Evolutionary conservation across 2,888 invertebrate species (phyloP), one percentile per base, ranked within the genome.

Genomic region (Drosophila longiperda): DNA sequence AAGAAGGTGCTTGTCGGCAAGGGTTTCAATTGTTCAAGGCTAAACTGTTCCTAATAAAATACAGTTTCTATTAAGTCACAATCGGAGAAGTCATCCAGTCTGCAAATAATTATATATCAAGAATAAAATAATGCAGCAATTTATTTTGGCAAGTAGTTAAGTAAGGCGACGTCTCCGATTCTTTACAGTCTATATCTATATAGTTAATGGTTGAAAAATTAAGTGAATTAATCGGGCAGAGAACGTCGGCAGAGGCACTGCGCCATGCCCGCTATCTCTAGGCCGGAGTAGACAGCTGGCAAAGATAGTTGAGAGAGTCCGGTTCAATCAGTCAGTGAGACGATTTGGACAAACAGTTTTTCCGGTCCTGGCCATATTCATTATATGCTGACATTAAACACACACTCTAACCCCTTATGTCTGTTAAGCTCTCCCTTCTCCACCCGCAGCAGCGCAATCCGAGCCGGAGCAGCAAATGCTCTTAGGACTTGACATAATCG

Each of bases 401-500:
- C 64, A 66, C 73, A 76, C 80, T 76, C 50, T 8, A 11, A 15
- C 38, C 48, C 23, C 42, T 20, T 9, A n/a, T n/a, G 40, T 12
- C 26, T 15, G 26, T 6, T 12, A 1, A 2, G 33, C 9, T 1
- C 12, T 20, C 32, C 32, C 11, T 5, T 2, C 36, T 40, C 34
- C 9, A 34, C 26, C 26, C 45, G 53, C 67, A 49, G 36, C 38
- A 49, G 42, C 63, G 36, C 62, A 54, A 59, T 50, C 64, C 48
- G 64, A 40, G 34, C 42, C 36, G 55, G 69, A 45, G 58, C 33
- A 64, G 78, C 81, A 73, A 69, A 80, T 82, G 82, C 80, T 82
- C 76, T 68, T 65, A 70, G 80, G 83, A 76, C 73, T 81, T 76
- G 69, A 73, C 71, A 81, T 81, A 81, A 81, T 81, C 81, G 81